phyloP scores from a whole-genome alignment of 2,797 vertebrate species.

The Acrossocheilus wenchowensis region DNA sequence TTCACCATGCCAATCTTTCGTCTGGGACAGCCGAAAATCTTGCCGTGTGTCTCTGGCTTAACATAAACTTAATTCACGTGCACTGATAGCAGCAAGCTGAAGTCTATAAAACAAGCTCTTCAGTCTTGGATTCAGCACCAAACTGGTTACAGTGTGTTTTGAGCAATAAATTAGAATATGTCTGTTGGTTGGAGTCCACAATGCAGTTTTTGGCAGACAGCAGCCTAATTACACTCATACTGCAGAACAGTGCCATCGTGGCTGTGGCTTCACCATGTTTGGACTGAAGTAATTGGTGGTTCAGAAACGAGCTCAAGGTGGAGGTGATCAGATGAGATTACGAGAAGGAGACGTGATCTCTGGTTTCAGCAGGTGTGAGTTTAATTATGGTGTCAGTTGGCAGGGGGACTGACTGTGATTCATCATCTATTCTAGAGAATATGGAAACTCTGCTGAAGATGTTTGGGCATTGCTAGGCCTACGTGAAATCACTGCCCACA shows the following conservation, averaged over 20 bases:
- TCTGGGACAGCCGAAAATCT: too few species aligned
- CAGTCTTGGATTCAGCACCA: neutral
- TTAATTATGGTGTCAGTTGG: constrained; percentile 19
- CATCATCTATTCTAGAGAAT: constrained; percentile 12
- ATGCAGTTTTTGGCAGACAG: neutral
- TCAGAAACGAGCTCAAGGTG: constrained; percentile 11
- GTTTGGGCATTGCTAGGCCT: constrained; percentile 1
- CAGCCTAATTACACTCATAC: neutral
- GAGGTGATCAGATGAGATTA: neutral
- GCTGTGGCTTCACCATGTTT: neutral
- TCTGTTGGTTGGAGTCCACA: neutral
- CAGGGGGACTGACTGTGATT: constrained; percentile 22
- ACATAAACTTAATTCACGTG: neutral
- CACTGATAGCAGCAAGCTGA: neutral
- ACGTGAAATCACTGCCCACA: constrained; percentile 8
- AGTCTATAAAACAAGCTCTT: neutral
- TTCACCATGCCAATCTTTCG: too few species aligned
- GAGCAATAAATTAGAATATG: constrained; percentile 8
- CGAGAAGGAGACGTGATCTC: neutral
- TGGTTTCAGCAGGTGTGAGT: constrained; percentile 30
- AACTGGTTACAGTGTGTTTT: neutral
- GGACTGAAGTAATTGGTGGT: neutral
- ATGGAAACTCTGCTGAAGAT: constrained; percentile 6
- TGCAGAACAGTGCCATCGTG: neutral
- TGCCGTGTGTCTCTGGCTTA: too few species aligned